Conservation (phyloP, 2,113 vertebrate genomes). For the Bolborhynchus lineola region DNA sequence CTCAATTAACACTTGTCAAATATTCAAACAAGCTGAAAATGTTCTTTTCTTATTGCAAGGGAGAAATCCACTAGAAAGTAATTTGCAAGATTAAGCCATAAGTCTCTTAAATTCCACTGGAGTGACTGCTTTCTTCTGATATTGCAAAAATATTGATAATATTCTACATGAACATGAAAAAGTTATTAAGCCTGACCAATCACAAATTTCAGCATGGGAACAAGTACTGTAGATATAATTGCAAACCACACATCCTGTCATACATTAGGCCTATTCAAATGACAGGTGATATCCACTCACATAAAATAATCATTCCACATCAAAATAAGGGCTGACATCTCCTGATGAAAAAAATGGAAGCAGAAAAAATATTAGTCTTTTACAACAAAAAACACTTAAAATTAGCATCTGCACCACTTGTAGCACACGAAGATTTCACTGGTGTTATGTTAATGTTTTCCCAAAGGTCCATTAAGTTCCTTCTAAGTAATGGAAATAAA, state of each 20-base stretch:
- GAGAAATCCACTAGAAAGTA: background rate
- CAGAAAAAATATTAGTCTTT: background rate
- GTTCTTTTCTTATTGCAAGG: background rate
- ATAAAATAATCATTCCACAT: background rate
- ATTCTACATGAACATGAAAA: background rate
- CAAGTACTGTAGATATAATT: background rate
- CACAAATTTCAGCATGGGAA: background rate
- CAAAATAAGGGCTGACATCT: background rate
- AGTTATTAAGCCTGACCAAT: background rate
- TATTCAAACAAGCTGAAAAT: conserved; percentile 13
- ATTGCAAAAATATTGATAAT: background rate
- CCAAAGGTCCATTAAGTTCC: background rate
- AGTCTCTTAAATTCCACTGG: background rate
- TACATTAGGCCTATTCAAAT: background rate
- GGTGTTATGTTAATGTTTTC: background rate
- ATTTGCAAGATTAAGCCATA: background rate
- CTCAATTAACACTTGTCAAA: conserved; percentile 15
- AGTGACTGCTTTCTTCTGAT: background rate
- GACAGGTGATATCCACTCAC: background rate
- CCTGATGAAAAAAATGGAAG: background rate
- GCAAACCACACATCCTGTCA: background rate
- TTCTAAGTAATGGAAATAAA: background rate
- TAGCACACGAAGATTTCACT: background rate
- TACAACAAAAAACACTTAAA: background rate
- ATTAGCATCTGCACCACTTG: background rate